Evolutionary conservation across 2,888 invertebrate genomes (phyloP), one percentile per base, ranked within the genome.

Genomic region (Myopa testacea): DNA sequence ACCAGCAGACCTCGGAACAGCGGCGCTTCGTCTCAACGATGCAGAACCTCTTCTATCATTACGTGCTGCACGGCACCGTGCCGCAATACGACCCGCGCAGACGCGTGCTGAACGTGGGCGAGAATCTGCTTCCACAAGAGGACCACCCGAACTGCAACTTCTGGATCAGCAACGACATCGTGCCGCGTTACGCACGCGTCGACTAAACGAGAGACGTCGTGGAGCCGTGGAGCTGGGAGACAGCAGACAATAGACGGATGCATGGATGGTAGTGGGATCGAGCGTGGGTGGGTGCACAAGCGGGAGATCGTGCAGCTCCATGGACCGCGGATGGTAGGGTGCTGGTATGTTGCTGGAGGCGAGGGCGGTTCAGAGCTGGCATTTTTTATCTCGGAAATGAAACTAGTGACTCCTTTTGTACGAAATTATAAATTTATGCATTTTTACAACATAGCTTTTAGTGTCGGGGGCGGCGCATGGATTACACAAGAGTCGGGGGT

Each of bases 41-140:
- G 91, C 95, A 95, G 85, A 93, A 94, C 81, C 89, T 95, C 50
- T 96, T 96, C 88, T 95, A 95, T 88, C 93, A 94, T 84, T 96
- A 92, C 84, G 95, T 95, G 2, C 93, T 94, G 91, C 93, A 94
- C 82, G 95, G 95, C n/a, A 92, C 91, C 81, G 90, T 95, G 77
- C 90, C 92, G 14, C 92, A 93, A n/a, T 91, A 92, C 8, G 92
- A 92, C 77, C 89, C 90, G 52, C 90, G 91, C 12, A 85, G 88
- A 26, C 90, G 91, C 80, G 91, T 95, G 19, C 89, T 95, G 60
- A 90, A 93, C 38, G 92, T 95, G 1, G 94, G 91, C 0, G 95
- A 95, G 86, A 95, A 95, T 86, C 90, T 92, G 16, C 89, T 93
- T 7, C 91, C 93, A 0, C 91, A 92, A 73, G 91, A 90, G 26